phyloP scores from a whole-genome alignment of 2,888 invertebrate genomes.

The Mycalesis mineus region DNA sequence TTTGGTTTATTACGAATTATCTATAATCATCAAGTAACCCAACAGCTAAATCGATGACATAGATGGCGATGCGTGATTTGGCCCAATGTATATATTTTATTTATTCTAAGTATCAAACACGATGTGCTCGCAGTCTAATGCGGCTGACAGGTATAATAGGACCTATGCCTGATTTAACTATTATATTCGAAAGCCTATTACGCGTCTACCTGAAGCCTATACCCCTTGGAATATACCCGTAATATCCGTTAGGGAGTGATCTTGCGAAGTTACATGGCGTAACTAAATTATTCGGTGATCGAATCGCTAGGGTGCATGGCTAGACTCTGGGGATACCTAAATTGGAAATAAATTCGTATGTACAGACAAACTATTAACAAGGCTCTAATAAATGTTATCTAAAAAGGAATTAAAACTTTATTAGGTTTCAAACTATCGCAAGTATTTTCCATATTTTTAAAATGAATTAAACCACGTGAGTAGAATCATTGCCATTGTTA shows the following conservation, averaged over 20 bases:
- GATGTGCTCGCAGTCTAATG: neutral
- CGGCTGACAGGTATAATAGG: neutral
- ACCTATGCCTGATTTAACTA: constrained; percentile 3
- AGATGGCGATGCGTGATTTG: too few species aligned
- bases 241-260: neutral
- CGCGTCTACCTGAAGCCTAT: neutral
- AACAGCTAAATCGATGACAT: too few species aligned
- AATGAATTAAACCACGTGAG: too few species aligned
- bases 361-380: too few species aligned
- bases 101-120: neutral
- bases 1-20: too few species aligned
- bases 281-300: neutral
- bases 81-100: too few species aligned
- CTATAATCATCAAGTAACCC: too few species aligned
- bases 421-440: too few species aligned
- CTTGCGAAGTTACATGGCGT: neutral
- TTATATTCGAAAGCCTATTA: constrained; percentile 1
- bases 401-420: too few species aligned
- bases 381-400: too few species aligned
- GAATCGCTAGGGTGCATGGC: neutral
- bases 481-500: too few species aligned
- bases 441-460: too few species aligned
- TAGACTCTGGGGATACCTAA: neutral
- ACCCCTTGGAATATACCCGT: neutral
- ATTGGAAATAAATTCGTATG: neutral